phyloP scores from a whole-genome alignment of 2,113 vertebrate genomes.

The Onychorhynchus coronatus region DNA sequence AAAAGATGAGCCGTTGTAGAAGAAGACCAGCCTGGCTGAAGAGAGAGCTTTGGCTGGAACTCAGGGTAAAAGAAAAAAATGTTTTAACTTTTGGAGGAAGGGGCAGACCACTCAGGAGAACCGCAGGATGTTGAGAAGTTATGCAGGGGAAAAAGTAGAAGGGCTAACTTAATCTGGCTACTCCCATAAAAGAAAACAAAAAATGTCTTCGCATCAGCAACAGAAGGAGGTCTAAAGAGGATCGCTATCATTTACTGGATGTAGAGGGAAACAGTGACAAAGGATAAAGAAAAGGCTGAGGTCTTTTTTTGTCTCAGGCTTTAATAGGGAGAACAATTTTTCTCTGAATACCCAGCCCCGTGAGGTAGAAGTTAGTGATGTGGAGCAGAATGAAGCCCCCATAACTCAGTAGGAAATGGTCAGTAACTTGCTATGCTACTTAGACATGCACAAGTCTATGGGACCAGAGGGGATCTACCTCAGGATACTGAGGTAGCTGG shows the following conservation, averaged over 20 bases:
- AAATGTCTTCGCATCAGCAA: fast-evolving
- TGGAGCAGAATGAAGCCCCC: not conserved
- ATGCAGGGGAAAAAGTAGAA: not conserved
- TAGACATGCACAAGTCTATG: fast-evolving
- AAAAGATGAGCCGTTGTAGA: not conserved
- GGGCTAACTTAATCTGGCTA: not conserved
- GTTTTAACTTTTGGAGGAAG: not conserved
- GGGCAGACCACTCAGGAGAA: not conserved
- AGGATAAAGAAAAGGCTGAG: not conserved
- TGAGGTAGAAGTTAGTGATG: not conserved
- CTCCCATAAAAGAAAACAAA: not conserved
- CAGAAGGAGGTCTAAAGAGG: not conserved
- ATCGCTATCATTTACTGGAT: not conserved
- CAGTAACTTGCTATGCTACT: not conserved
- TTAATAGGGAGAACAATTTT: not conserved
- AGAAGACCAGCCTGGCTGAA: not conserved
- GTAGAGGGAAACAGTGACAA: not conserved
- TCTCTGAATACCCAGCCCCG: not conserved
- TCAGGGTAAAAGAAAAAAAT: not conserved
- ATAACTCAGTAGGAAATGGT: not conserved
- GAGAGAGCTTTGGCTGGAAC: not conserved
- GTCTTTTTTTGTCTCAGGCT: not conserved
- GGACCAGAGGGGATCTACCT: too few species aligned
- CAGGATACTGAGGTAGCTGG: not conserved
- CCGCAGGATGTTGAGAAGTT: not conserved